Percentiles rank a stretch among this genome's conserved stretches.
Evolutionary conservation across 1,140 invertebrate species (phyloP).

Genomic region (Caenorhabditis latens): DNA sequence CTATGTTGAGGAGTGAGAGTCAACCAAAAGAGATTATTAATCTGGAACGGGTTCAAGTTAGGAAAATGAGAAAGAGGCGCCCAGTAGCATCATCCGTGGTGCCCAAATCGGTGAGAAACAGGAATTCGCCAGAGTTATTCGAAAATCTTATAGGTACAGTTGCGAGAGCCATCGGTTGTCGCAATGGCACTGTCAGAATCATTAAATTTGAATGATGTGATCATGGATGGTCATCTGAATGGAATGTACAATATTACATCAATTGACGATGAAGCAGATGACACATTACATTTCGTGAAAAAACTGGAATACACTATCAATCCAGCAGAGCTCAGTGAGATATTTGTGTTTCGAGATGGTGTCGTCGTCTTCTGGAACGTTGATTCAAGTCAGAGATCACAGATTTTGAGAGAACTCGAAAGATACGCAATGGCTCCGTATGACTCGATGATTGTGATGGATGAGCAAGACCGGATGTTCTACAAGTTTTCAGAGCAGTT

Average conservation of each 20-base stretch:
- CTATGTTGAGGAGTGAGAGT: slow-evolving; percentile 14
- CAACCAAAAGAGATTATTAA: slow-evolving; percentile 32
- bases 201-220: neutral
- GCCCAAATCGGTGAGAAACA: slow-evolving; percentile 19
- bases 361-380: slow-evolving; percentile 68
- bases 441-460: slow-evolving; percentile 53
- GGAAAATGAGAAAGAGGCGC: slow-evolving; percentile 32
- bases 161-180: neutral
- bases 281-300: slow-evolving; percentile 62
- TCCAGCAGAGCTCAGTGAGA: slow-evolving; percentile 55
- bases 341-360: slow-evolving; percentile 66
- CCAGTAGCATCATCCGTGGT: slow-evolving; percentile 30
- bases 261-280: slow-evolving; percentile 56
- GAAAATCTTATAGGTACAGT: slow-evolving; percentile 2
- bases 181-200: slow-evolving; percentile 21
- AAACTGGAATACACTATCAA: slow-evolving; percentile 64
- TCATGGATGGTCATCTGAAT: slow-evolving; percentile 6
- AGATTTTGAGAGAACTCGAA: slow-evolving; percentile 59
- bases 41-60: slow-evolving; percentile 50
- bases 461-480: slow-evolving; percentile 63
- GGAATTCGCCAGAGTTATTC: neutral
- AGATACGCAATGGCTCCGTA: slow-evolving; percentile 57
- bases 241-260: slow-evolving; percentile 45
- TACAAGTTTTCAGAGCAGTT: slow-evolving; percentile 55
- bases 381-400: slow-evolving; percentile 55